Evolutionary conservation across 2,113 vertebrate genomes (phyloP).

Genomic region (Petroica traversi): DNA sequence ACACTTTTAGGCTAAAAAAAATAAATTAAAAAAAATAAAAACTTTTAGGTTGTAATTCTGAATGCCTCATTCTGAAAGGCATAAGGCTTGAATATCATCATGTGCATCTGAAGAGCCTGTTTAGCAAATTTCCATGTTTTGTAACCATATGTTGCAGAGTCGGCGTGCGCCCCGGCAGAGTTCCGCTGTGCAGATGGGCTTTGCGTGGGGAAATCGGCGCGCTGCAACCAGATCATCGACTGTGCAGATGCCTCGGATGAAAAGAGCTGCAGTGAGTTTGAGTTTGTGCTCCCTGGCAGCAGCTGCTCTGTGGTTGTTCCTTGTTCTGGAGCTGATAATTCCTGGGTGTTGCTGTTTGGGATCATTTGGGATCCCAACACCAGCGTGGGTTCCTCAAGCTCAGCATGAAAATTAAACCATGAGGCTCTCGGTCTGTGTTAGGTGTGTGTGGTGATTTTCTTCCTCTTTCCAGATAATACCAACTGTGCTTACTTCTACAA

Average conservation of each 20-base stretch:
- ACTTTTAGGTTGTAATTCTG: not conserved
- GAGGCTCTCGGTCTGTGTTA: not conserved
- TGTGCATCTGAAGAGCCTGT: not conserved
- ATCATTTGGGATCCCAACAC: not conserved
- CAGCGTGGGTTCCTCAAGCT: not conserved
- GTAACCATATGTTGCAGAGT: slow-evolving; percentile 67
- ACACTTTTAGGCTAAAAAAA: not conserved
- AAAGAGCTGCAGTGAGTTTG: slow-evolving; percentile 90
- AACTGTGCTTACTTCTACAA: slow-evolving; percentile 93
- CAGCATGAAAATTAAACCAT: not conserved
- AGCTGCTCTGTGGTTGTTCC: slow-evolving; percentile 34
- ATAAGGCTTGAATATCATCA: not conserved
- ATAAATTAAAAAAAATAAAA: not conserved
- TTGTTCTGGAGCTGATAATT: not conserved
- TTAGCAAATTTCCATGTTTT: not conserved
- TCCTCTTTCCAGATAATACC: slow-evolving; percentile 82
- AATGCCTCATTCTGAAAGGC: not conserved
- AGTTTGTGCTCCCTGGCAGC: not conserved
- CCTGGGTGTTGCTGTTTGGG: not conserved
- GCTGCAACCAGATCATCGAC: slow-evolving; percentile 94
- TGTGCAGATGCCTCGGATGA: slow-evolving; percentile 95
- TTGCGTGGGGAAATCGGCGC: slow-evolving; percentile 87
- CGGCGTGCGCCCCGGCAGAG: slow-evolving; percentile 84
- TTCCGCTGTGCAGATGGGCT: slow-evolving; percentile 88
- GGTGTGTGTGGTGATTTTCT: not conserved